These are phyloP conservation scores for Lordiphosa stackelbergi DNA, from an alignment of 1,140 invertebrate genomes.

Conservation along the genomic window DNA sequence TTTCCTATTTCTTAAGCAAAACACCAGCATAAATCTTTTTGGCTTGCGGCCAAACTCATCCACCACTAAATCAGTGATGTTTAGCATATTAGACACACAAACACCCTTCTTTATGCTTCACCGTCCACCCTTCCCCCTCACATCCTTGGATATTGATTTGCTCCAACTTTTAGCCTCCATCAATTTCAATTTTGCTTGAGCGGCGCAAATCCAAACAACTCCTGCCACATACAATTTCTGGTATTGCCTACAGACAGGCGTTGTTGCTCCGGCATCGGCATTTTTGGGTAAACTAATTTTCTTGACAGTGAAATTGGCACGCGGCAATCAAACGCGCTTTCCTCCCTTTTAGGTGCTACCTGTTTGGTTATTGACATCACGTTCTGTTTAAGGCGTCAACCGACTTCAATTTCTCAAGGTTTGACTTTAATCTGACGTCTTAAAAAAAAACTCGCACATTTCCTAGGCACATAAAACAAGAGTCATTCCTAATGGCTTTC, in stretches of 20 bases:
- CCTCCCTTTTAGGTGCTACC: slow-evolving; percentile 31
- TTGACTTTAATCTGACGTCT: slow-evolving; percentile 37
- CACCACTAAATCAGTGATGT: slow-evolving; percentile 64
- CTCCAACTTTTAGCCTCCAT: slow-evolving; percentile 56
- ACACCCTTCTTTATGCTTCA: slow-evolving; percentile 12
- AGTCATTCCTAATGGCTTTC: slow-evolving; percentile 51
- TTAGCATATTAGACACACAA: slow-evolving; percentile 72
- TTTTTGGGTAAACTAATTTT: slow-evolving; percentile 77
- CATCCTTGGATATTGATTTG: slow-evolving; percentile 54
- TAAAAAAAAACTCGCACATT: slow-evolving; percentile 50
- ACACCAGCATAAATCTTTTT: slow-evolving; percentile 45
- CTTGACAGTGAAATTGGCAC: slow-evolving; percentile 76
- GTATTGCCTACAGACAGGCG: slow-evolving; percentile 48
- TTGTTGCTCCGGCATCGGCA: neutral
- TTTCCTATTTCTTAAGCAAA: slow-evolving; percentile 5
- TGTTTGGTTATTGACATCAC: slow-evolving; percentile 73
- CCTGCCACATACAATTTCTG: slow-evolving; percentile 70
- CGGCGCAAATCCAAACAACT: slow-evolving; percentile 68
- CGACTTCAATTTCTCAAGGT: slow-evolving; percentile 51
- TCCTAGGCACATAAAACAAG: slow-evolving; percentile 58
- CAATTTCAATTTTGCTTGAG: slow-evolving; percentile 74
- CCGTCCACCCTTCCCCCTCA: neutral
- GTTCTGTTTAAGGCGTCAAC: slow-evolving; percentile 34
- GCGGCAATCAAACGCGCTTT: slow-evolving; percentile 60
- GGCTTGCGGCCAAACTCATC: slow-evolving; percentile 16